Conservation (phyloP, 1,140 invertebrate genomes). For the Mamestra configurata region DNA sequence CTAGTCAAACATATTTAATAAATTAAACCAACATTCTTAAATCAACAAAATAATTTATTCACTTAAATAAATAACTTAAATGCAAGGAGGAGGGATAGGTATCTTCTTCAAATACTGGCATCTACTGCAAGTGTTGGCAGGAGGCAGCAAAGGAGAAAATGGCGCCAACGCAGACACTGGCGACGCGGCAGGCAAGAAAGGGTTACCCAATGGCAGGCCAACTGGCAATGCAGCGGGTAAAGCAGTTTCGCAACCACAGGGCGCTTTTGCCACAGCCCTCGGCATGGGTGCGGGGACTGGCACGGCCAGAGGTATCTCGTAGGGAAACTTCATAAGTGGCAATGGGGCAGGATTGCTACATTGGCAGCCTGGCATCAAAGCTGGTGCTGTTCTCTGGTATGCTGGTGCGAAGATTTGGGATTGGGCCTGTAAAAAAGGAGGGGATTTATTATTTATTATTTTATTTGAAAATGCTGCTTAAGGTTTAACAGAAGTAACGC, state of each 20-base stretch:
- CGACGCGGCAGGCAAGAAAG: slow-evolving; percentile 71
- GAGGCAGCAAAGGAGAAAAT: slow-evolving; percentile 62
- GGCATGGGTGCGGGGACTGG: not conserved
- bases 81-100: slow-evolving; percentile 72
- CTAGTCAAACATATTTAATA: not conserved
- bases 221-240: not conserved
- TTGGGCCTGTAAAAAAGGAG: slow-evolving; percentile 23
- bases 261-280: not conserved
- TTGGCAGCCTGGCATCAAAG: not conserved
- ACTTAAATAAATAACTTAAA: slow-evolving; percentile 46
- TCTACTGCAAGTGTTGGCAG: slow-evolving; percentile 57
- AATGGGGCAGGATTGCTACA: not conserved
- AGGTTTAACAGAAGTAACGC: too few relatives aligned
- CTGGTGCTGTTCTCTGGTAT: not conserved
- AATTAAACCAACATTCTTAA: not conserved
- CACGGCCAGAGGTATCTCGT: not conserved
- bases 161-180: slow-evolving; percentile 70
- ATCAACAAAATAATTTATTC: slow-evolving; percentile 30
- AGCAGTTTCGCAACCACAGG: not conserved
- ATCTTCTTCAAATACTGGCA: slow-evolving; percentile 71
- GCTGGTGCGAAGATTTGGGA: slow-evolving; percentile 28
- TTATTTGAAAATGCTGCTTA: too few relatives aligned
- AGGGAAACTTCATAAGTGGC: not conserved
- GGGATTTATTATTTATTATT: too few relatives aligned
- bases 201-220: slow-evolving; percentile 52